Percentiles rank a stretch among this genome's conserved stretches.
phyloP scores from a whole-genome alignment of 2,888 invertebrate species.

The Sarcophaga rosellei region DNA sequence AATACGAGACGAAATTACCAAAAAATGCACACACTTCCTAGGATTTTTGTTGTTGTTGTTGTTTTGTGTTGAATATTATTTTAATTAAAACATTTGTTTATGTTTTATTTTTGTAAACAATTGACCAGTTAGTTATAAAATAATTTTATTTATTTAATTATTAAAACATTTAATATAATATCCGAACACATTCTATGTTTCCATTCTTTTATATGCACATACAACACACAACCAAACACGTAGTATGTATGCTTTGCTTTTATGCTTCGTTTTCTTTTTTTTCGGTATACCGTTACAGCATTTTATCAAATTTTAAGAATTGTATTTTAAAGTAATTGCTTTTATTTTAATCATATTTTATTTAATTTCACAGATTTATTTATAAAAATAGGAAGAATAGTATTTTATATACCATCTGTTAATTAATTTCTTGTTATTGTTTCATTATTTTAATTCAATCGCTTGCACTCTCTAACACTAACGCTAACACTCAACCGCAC shows the following conservation, averaged over 20 bases:
- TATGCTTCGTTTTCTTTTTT: not conserved
- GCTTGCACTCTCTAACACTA: not conserved
- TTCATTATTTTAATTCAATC: not conserved
- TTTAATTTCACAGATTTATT: conserved; percentile 11
- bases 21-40: not conserved
- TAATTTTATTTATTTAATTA: conserved; percentile 2
- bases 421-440: not conserved
- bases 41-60: not conserved
- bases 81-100: not conserved
- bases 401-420: not conserved
- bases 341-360: conserved; percentile 1
- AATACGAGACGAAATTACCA: not conserved
- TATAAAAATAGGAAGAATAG: not conserved
- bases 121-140: not conserved
- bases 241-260: too few relatives aligned
- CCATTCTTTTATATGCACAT: not conserved
- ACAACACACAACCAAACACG: not conserved
- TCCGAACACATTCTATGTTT: too few relatives aligned
- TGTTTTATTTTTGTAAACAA: not conserved
- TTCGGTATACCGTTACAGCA: not conserved
- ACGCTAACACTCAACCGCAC: not conserved
- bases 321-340: too few relatives aligned
- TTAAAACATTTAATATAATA: not conserved
- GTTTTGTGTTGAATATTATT: not conserved
- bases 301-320: not conserved